Percentiles rank a stretch among this genome's conserved stretches.
These are phyloP conservation scores for Centropus bengalensis DNA, from an alignment of 2,113 vertebrate species.

Conservation along the genomic window DNA sequence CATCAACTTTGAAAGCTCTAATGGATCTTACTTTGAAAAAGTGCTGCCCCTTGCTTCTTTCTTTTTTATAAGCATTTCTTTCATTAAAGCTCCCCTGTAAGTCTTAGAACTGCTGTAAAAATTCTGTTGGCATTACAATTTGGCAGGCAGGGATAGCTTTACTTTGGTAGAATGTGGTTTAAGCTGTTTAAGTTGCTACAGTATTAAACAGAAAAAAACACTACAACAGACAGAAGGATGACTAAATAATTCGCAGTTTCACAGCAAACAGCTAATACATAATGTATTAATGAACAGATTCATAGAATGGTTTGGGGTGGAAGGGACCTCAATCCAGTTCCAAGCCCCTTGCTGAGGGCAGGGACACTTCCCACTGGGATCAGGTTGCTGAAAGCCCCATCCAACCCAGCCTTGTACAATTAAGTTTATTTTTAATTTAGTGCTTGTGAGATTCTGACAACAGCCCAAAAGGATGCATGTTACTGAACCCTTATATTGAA, in stretches of 20 bases:
- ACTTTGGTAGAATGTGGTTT: constrained; percentile 21
- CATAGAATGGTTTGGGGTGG: no score
- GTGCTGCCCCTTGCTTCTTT: background rate
- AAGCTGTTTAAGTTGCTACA: constrained; percentile 22
- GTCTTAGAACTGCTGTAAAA: background rate
- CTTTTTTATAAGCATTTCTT: background rate
- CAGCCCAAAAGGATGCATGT: background rate
- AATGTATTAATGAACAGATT: background rate
- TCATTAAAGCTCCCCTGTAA: background rate
- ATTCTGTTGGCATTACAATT: background rate
- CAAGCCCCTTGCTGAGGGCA: no score
- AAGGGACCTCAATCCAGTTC: no score
- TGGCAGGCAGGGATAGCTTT: constrained; percentile 11
- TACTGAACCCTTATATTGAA: background rate
- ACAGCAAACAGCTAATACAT: background rate
- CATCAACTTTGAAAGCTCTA: background rate
- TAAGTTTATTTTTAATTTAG: background rate
- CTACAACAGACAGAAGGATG: constrained; percentile 6
- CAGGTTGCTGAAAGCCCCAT: no score
- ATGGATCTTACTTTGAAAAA: background rate
- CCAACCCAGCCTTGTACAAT: background rate
- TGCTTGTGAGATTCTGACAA: background rate
- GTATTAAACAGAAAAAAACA: background rate
- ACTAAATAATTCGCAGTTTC: constrained; percentile 27
- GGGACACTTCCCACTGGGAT: no score